Evolutionary conservation across 30 jellyfish, hydroid and myxozoan genomes (phyloP).

Genomic region (Catostylus mosaicus): DNA sequence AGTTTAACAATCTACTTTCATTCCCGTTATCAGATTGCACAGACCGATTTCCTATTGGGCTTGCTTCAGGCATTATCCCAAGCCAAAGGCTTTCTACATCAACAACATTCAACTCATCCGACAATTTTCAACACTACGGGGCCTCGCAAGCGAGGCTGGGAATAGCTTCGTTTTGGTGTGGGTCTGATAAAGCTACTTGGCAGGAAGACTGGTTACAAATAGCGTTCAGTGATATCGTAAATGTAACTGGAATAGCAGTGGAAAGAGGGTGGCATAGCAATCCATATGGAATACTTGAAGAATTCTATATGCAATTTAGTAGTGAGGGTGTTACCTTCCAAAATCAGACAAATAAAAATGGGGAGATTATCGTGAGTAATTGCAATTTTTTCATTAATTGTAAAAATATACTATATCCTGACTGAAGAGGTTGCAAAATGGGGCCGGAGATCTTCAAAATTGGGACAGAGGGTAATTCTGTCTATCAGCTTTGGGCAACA

Average conservation of each 20-base stretch:
- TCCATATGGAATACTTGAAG: constrained; percentile 8
- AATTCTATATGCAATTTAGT: constrained; percentile 34
- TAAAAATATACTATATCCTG: too few species aligned
- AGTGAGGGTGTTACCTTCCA: constrained; percentile 24
- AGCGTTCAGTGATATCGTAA: background rate
- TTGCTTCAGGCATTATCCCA: constrained; percentile 39
- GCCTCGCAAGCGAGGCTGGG: constrained; percentile 57
- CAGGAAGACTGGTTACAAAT: constrained; percentile 39
- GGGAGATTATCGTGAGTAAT: background rate
- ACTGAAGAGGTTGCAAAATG: too few species aligned
- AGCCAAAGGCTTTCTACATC: constrained; percentile 17
- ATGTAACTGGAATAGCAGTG: constrained; percentile 34
- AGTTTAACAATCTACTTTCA: too few species aligned
- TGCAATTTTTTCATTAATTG: background rate
- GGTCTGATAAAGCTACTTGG: constrained; percentile 45
- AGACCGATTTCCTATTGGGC: constrained; percentile 21
- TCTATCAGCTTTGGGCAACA: too few species aligned
- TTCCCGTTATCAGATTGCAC: constrained; percentile 24
- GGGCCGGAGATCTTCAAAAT: too few species aligned
- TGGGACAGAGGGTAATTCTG: too few species aligned
- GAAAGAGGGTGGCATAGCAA: constrained; percentile 2
- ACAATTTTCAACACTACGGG: constrained; percentile 4
- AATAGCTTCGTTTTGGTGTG: constrained; percentile 52
- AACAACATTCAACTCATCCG: constrained; percentile 3
- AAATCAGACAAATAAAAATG: constrained; percentile 23